phyloP scores from a whole-genome alignment of 2,113 vertebrate species.

The Oreochromis aureus region DNA sequence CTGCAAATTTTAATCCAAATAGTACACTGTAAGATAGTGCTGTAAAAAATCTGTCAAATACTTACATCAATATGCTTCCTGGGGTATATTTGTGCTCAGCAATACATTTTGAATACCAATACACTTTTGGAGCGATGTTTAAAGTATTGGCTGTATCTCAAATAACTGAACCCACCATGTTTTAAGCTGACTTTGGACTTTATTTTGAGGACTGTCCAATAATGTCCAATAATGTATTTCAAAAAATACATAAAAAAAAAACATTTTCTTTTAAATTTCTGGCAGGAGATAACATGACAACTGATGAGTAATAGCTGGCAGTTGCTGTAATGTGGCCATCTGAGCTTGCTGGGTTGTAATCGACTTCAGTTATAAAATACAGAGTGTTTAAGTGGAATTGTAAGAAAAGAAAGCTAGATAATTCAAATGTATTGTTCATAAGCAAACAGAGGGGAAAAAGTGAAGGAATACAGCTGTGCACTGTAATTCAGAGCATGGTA shows the following conservation, averaged over 20 bases:
- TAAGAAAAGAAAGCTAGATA: background rate
- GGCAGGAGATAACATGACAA: accelerated
- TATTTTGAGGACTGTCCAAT: background rate
- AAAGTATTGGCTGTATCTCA: background rate
- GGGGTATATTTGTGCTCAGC: background rate
- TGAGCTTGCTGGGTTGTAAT: accelerated
- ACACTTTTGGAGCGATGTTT: background rate
- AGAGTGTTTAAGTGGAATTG: background rate
- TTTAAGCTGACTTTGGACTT: background rate
- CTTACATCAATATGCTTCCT: background rate
- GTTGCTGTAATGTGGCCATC: accelerated
- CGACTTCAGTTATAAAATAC: accelerated
- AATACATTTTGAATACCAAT: accelerated
- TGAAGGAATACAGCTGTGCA: background rate
- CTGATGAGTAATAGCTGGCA: background rate
- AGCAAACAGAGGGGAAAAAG: accelerated
- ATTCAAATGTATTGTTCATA: background rate
- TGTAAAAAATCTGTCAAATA: accelerated
- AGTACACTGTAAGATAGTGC: background rate
- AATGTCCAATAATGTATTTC: background rate
- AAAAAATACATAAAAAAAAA: background rate
- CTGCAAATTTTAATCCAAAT: accelerated
- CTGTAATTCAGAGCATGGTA: background rate
- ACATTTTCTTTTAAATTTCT: background rate
- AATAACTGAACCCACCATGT: background rate